Conservation (phyloP, 2,888 invertebrate genomes). For the Caenorhabditis sinica region DNA sequence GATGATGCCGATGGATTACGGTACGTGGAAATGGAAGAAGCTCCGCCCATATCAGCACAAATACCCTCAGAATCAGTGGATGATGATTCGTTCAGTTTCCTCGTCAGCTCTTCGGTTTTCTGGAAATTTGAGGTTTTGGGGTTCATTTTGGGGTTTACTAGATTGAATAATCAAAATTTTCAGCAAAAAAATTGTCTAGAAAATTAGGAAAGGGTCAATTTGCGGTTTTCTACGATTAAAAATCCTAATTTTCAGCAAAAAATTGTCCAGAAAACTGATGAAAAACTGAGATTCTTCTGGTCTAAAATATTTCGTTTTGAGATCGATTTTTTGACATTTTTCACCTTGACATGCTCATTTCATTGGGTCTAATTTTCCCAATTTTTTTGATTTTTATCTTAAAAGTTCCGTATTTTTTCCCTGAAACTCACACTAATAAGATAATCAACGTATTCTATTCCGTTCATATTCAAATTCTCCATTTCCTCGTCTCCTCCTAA, state of each 20-base stretch:
- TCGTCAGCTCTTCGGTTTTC: constrained; percentile 51
- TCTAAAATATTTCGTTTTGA: too few relatives aligned
- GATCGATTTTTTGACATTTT: too few relatives aligned
- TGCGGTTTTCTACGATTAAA: too few relatives aligned
- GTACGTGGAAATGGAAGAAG: not conserved
- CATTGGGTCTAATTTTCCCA: too few relatives aligned
- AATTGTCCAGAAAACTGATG: too few relatives aligned
- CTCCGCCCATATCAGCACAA: constrained; percentile 62
- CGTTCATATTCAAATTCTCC: not conserved
- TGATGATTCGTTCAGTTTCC: constrained; percentile 44
- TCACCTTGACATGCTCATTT: too few relatives aligned
- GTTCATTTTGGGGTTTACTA: too few relatives aligned
- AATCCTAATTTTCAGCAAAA: too few relatives aligned
- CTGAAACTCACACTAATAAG: constrained; percentile 41
- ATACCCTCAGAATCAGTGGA: constrained; percentile 63
- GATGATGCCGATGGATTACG: constrained; percentile 36
- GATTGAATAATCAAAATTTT: too few relatives aligned
- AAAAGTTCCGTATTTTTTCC: not conserved
- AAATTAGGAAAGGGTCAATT: too few relatives aligned
- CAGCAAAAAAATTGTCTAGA: too few relatives aligned
- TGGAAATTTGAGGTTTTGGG: not conserved
- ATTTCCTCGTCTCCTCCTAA: not conserved
- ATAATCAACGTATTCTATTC: constrained; percentile 51
- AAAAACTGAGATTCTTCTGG: too few relatives aligned
- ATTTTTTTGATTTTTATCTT: constrained; percentile 7